A percentile compares a stretch with the other conserved stretches of the same genome.
Conservation (phyloP, 2,888 invertebrate species). For the Entomobrya multifasciata region DNA sequence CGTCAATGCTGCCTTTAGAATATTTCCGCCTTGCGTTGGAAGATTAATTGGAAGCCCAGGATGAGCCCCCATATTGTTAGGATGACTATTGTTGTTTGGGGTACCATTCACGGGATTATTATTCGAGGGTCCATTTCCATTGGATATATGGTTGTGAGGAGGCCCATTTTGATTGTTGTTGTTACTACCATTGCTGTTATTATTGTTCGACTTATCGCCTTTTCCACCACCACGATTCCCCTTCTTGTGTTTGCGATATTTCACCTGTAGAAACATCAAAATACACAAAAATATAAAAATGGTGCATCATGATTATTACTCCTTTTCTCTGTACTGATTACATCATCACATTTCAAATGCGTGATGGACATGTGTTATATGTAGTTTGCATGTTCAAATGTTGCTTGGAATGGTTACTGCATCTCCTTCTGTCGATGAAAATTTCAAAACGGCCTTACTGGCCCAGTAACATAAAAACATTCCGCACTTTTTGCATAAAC, state of each 20-base stretch:
- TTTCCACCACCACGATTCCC: constrained; percentile 81
- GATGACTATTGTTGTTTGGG: constrained; percentile 71
- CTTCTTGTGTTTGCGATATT: constrained; percentile 98
- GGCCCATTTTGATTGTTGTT: constrained; percentile 80
- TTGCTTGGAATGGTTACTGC: too few relatives aligned
- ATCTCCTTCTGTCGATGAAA: too few relatives aligned
- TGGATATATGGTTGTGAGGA: constrained; percentile 77
- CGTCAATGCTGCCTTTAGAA: constrained; percentile 95
- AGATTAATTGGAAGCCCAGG: constrained; percentile 82
- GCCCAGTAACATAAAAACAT: constrained; percentile 54
- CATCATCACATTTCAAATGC: constrained; percentile 19
- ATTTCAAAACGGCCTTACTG: too few relatives aligned
- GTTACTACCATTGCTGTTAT: constrained; percentile 81
- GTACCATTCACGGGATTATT: constrained; percentile 81
- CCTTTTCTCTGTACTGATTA: too few relatives aligned
- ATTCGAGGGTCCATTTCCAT: constrained; percentile 75
- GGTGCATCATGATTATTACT: not conserved
- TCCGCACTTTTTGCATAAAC: constrained; percentile 64
- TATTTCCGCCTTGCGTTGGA: constrained; percentile 93
- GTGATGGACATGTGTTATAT: not conserved
- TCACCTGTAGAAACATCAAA: constrained; percentile 84
- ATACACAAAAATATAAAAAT: constrained; percentile 4
- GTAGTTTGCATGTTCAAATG: not conserved
- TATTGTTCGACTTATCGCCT: constrained; percentile 82
- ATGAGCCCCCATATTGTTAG: constrained; percentile 62